phyloP scores from a whole-genome alignment of 1,140 invertebrate genomes.

The Andricus grossulariae region DNA sequence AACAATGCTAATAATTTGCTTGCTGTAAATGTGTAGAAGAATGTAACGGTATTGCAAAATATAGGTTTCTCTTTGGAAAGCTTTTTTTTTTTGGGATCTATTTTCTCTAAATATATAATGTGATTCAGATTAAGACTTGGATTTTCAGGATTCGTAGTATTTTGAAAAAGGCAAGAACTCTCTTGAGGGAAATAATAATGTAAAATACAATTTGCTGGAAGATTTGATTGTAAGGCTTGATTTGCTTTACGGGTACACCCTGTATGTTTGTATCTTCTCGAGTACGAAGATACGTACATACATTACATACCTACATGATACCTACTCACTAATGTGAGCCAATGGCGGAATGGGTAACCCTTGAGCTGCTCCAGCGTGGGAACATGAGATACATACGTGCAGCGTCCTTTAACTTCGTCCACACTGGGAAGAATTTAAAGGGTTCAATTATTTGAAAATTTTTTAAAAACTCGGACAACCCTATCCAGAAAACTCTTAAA shows the following conservation, averaged over 20 bases:
- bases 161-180: background rate
- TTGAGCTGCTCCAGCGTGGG: constrained; percentile 71
- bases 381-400: constrained; percentile 65
- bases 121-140: too few relatives aligned
- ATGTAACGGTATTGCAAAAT: too few relatives aligned
- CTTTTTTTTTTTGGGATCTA: too few relatives aligned
- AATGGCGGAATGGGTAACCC: constrained; percentile 72
- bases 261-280: constrained; percentile 61
- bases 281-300: constrained; percentile 60
- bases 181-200: background rate
- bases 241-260: constrained; percentile 65
- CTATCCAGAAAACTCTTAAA: constrained; percentile 44
- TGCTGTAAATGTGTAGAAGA: too few relatives aligned
- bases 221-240: constrained; percentile 40
- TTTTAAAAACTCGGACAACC: constrained; percentile 27
- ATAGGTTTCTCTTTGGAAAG: too few relatives aligned
- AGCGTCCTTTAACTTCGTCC: constrained; percentile 60
- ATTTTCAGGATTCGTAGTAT: too few relatives aligned
- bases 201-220: constrained; percentile 1
- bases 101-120: too few relatives aligned
- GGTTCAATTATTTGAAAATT: constrained; percentile 34
- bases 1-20: too few relatives aligned
- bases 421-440: constrained; percentile 52
- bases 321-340: constrained; percentile 60
- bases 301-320: constrained; percentile 67